Evolutionary conservation across 2,113 vertebrate species (phyloP).

Genomic region (Geothlypis trichas): DNA sequence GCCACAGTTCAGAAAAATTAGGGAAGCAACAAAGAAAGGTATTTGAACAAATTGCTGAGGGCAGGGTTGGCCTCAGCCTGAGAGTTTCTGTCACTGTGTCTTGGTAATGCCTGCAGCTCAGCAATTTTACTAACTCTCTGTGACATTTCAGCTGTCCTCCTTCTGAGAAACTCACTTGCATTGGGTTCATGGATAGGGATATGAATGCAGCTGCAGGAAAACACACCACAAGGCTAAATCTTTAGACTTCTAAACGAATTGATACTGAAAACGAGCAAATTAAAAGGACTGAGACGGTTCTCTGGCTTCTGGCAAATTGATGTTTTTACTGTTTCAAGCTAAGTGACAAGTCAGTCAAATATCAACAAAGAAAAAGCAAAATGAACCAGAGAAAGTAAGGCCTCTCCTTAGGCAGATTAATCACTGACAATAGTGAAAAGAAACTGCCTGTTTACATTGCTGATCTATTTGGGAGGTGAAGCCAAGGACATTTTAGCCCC

Average conservation of each 20-base stretch:
- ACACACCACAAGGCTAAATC: not conserved
- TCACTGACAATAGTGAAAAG: not conserved
- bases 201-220: not conserved
- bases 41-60: not conserved
- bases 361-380: not conserved
- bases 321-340: not conserved
- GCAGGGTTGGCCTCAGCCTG: not conserved
- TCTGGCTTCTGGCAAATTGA: not conserved
- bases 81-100: not conserved
- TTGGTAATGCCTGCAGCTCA: conserved; percentile 27
- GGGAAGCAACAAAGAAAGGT: not conserved
- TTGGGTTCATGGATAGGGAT: not conserved
- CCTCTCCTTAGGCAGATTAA: not conserved
- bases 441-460: not conserved
- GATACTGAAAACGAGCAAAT: not conserved
- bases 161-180: not conserved
- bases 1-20: not conserved
- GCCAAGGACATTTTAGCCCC: not conserved
- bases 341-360: conserved; percentile 14
- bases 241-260: not conserved
- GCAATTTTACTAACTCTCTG: conserved; percentile 12
- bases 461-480: not conserved
- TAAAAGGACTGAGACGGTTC: not conserved
- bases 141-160: conserved; percentile 1
- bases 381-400: not conserved